These are phyloP conservation scores for Xenentodon cancila DNA, from an alignment of 2,797 vertebrate genomes.

Conservation along the genomic window DNA sequence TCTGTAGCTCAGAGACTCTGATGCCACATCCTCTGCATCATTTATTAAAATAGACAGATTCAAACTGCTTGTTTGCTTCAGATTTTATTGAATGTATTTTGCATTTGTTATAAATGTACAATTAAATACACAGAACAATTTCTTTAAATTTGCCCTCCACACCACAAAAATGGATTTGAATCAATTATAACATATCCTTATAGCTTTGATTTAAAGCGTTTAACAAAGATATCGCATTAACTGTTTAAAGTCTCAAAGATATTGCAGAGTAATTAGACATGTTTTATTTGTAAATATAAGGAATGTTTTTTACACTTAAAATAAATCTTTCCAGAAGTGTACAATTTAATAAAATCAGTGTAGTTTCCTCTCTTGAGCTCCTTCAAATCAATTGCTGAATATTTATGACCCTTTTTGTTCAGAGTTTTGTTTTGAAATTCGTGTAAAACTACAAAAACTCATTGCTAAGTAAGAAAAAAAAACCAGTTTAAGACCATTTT, in stretches of 20 bases:
- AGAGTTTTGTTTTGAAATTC: no score
- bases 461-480: no score
- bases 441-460: no score
- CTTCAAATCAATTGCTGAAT: no score
- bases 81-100: conserved; percentile 26
- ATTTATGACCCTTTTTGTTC: no score
- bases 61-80: conserved; percentile 43
- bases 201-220: not conserved
- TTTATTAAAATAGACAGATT: conserved; percentile 79
- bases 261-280: no score
- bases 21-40: conserved; percentile 62
- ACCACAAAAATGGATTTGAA: not conserved
- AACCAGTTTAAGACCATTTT: no score
- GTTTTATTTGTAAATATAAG: no score
- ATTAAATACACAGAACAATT: not conserved
- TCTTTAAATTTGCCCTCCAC: not conserved
- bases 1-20: conserved; percentile 61
- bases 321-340: no score
- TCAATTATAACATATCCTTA: not conserved
- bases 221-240: not conserved
- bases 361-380: no score
- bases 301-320: no score
- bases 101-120: not conserved
- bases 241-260: not conserved
- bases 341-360: no score